A percentile compares a stretch with the other conserved stretches of the same genome.
Conservation (phyloP, 2,113 vertebrate species). For the Pampusana beccarii region DNA sequence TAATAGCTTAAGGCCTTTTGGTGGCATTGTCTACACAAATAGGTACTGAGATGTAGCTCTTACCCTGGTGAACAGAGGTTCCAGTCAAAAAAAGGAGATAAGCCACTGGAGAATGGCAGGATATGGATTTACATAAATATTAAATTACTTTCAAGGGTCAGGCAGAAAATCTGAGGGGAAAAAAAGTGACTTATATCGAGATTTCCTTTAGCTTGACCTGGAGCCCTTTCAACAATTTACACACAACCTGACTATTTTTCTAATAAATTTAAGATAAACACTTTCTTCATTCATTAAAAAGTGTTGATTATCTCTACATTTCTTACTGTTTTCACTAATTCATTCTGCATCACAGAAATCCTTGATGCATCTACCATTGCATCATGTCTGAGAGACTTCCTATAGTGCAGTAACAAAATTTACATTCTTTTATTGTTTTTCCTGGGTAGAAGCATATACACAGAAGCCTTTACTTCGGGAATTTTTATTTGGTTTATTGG, state of each 20-base stretch:
- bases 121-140: not conserved
- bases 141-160: not conserved
- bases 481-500: not conserved
- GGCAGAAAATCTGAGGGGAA: not conserved
- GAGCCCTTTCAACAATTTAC: not conserved
- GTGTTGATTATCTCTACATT: not conserved
- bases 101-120: not conserved
- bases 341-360: not conserved
- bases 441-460: not conserved
- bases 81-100: not conserved
- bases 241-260: not conserved
- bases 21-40: not conserved
- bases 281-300: not conserved
- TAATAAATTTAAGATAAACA: not conserved
- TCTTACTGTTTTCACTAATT: not conserved
- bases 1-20: not conserved
- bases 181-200: not conserved
- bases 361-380: not conserved
- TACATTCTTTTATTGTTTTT: not conserved
- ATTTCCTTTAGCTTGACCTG: not conserved
- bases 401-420: not conserved
- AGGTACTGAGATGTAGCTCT: not conserved
- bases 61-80: not conserved
- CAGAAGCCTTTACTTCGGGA: not conserved
- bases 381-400: not conserved